A percentile compares a stretch with the other conserved stretches of the same genome.
Conservation (phyloP, 2,113 vertebrate species). For the Oophaga pumilio region DNA sequence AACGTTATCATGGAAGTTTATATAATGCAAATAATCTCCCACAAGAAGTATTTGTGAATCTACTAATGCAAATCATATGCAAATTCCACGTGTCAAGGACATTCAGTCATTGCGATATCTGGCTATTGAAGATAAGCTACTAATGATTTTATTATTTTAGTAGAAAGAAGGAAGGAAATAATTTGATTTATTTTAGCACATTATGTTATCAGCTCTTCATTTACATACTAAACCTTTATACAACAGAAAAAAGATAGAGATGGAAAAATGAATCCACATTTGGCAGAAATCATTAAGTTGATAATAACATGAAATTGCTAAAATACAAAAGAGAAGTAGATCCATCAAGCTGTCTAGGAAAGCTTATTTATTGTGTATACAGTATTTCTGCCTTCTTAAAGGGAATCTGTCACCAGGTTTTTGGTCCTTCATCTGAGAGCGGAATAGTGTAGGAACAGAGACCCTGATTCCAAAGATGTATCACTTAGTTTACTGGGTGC, state of each 20-base stretch:
- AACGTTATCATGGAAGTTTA: not conserved
- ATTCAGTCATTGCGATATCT: not conserved
- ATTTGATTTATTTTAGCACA: not conserved
- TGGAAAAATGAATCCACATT: too few relatives aligned
- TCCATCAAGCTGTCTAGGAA: too few relatives aligned
- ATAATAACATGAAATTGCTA: too few relatives aligned
- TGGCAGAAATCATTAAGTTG: too few relatives aligned
- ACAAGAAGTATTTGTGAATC: not conserved
- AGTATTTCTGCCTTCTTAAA: too few relatives aligned
- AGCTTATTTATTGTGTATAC: too few relatives aligned
- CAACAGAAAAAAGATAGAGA: not conserved
- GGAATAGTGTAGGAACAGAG: too few relatives aligned
- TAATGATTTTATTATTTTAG: not conserved
- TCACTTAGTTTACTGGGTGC: too few relatives aligned
- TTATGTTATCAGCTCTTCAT: not conserved
- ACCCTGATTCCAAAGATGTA: too few relatives aligned
- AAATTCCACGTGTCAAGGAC: not conserved
- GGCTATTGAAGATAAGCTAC: not conserved
- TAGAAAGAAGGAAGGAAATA: not conserved
- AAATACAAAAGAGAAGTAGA: too few relatives aligned
- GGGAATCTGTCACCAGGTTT: too few relatives aligned
- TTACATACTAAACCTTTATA: not conserved
- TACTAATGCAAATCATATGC: not conserved
- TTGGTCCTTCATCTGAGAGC: too few relatives aligned
- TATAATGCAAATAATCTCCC: conserved; percentile 8